These are phyloP conservation scores for Drepanosiphum platanoidis DNA, from an alignment of 2,888 invertebrate species.

Conservation along the genomic window DNA sequence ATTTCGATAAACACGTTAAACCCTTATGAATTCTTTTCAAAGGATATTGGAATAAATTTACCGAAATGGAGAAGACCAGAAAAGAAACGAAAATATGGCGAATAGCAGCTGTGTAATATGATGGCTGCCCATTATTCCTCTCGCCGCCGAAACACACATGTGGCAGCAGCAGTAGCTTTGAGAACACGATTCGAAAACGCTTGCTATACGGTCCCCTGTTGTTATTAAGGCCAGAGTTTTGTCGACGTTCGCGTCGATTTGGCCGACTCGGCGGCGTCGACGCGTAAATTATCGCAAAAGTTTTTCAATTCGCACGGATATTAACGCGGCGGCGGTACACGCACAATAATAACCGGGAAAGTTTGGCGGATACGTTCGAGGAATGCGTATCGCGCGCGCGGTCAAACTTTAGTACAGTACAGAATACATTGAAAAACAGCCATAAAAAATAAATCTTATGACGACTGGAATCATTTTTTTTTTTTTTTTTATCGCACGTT, in stretches of 20 bases:
- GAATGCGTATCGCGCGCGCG: not conserved
- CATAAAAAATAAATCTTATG: not conserved
- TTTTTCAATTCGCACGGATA: not conserved
- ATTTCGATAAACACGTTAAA: not conserved
- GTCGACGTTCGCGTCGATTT: not conserved
- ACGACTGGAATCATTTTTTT: slow-evolving; percentile 5
- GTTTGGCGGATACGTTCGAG: not conserved
- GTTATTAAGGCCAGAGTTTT: slow-evolving; percentile 11
- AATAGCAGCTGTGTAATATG: slow-evolving; percentile 44
- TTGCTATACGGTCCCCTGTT: not conserved
- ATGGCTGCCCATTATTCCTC: too few species aligned
- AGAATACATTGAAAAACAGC: not conserved
- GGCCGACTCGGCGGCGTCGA: not conserved
- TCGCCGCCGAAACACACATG: too few species aligned
- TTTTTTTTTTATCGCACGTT: slow-evolving; percentile 7
- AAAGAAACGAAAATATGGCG: not conserved
- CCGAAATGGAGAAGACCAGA: not conserved
- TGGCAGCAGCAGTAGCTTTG: slow-evolving; percentile 24
- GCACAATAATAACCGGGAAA: too few species aligned
- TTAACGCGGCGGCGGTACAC: not conserved
- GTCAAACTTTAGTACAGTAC: not conserved
- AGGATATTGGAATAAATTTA: not conserved
- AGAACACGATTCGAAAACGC: slow-evolving; percentile 24
- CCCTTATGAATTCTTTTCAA: not conserved
- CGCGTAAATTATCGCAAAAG: not conserved